These are phyloP conservation scores for Perca schrenkii DNA, from an alignment of 2,113 vertebrate species.

Conservation along the genomic window DNA sequence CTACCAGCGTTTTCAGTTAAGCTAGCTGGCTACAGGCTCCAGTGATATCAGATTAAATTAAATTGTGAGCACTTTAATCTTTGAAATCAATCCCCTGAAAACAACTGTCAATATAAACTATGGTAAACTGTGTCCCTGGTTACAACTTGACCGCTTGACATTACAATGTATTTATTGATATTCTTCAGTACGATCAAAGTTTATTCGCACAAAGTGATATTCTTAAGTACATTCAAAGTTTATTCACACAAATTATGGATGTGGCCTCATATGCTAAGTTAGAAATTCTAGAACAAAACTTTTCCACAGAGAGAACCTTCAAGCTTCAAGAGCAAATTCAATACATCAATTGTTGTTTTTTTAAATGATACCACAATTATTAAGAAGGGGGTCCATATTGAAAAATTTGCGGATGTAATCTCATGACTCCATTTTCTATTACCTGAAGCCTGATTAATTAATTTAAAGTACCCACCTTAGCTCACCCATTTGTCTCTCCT, in stretches of 20 bases:
- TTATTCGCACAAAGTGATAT: neutral
- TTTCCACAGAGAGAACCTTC: neutral
- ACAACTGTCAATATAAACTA: neutral
- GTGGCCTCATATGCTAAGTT: neutral
- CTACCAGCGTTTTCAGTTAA: neutral
- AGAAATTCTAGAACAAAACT: neutral
- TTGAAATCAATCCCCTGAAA: neutral
- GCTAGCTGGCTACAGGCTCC: too few species aligned
- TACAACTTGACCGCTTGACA: too few species aligned
- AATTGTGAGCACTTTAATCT: neutral
- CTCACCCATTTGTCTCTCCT: constrained; percentile 3
- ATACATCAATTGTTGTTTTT: neutral
- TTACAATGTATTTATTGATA: neutral
- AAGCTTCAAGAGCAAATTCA: neutral
- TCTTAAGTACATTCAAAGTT: too few species aligned
- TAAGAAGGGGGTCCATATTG: neutral
- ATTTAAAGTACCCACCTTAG: constrained; percentile 13
- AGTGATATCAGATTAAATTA: neutral
- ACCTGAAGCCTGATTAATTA: constrained; percentile 32
- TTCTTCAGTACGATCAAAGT: neutral
- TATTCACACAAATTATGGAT: neutral
- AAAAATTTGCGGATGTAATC: constrained; percentile 10
- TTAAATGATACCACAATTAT: neutral
- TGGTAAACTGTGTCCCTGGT: neutral
- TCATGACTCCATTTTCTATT: constrained; percentile 20